Evolutionary conservation across 35 echinoderm and acorn worm species (phyloP).

Genomic region (Heliocidaris erythrogramma): DNA sequence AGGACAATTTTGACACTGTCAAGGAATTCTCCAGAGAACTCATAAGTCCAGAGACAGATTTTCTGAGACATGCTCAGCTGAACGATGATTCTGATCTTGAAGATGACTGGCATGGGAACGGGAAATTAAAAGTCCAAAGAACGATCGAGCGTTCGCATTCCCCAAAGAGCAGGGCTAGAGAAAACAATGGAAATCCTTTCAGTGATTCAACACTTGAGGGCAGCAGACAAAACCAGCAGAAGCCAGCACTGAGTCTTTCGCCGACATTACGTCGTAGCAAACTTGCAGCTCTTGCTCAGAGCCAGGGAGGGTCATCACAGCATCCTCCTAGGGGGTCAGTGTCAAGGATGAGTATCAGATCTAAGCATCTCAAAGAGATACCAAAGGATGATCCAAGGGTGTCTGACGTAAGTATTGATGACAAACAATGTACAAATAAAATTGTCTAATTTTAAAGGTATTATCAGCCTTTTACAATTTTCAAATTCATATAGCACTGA

Average conservation of each 20-base stretch:
- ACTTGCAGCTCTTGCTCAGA: conserved; percentile 9
- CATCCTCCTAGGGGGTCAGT: conserved; percentile 50
- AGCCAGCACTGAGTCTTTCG: conserved; percentile 36
- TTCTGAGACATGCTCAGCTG: conserved; percentile 30
- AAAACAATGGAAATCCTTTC: background rate
- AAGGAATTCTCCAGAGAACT: background rate
- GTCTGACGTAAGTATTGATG: conserved; percentile 76
- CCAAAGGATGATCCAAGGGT: conserved; percentile 90
- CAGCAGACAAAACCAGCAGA: background rate
- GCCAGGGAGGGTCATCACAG: conserved; percentile 24
- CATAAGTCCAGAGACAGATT: conserved; percentile 42
- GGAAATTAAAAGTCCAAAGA: conserved; percentile 14
- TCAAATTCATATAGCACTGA: too few relatives aligned
- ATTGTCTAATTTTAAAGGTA: too few relatives aligned
- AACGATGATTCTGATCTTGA: background rate
- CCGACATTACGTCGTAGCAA: conserved; percentile 50
- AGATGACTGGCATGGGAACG: background rate
- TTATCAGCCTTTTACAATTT: too few relatives aligned
- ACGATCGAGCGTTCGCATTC: conserved; percentile 18
- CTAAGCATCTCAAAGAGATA: conserved; percentile 91
- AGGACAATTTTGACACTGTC: background rate
- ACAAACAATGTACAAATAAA: background rate
- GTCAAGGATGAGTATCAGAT: conserved; percentile 83
- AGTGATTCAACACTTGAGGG: background rate
- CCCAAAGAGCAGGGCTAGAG: background rate